Percentiles rank a stretch among this genome's conserved stretches.
Conservation (phyloP, 2,113 vertebrate species). For the Numida meleagris region DNA sequence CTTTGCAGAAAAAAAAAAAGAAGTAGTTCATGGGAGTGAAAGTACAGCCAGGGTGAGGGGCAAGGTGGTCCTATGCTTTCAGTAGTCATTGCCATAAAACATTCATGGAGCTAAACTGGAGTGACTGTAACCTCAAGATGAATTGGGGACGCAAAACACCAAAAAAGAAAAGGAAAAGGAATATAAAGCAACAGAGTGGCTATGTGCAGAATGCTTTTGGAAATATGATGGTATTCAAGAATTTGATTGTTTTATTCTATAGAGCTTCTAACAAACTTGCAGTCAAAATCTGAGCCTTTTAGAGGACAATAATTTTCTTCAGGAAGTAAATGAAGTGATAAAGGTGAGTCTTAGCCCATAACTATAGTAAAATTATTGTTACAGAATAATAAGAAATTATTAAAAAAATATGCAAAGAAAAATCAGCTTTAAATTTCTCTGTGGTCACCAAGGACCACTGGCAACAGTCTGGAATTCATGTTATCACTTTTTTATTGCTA, state of each 20-base stretch:
- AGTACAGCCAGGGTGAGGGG: background rate
- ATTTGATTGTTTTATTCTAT: background rate
- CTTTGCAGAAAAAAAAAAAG: background rate
- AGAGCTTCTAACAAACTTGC: background rate
- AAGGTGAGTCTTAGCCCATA: background rate
- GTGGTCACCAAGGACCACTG: background rate
- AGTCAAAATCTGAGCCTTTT: background rate
- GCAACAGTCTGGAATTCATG: background rate
- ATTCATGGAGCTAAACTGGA: background rate
- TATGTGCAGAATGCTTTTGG: background rate
- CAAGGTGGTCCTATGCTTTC: background rate
- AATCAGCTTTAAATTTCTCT: background rate
- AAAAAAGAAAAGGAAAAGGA: fast-evolving
- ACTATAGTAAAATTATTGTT: background rate
- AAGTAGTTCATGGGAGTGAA: background rate
- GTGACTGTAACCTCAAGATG: background rate
- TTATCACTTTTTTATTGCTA: background rate
- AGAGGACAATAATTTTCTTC: background rate
- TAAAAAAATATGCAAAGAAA: background rate
- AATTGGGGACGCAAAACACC: background rate
- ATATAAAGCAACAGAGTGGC: background rate
- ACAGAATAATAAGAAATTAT: background rate
- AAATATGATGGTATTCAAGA: background rate
- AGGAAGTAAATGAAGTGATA: background rate
- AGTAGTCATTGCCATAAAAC: fast-evolving